Conservation (phyloP, 2,888 invertebrate species). For the Conus canariensis region DNA sequence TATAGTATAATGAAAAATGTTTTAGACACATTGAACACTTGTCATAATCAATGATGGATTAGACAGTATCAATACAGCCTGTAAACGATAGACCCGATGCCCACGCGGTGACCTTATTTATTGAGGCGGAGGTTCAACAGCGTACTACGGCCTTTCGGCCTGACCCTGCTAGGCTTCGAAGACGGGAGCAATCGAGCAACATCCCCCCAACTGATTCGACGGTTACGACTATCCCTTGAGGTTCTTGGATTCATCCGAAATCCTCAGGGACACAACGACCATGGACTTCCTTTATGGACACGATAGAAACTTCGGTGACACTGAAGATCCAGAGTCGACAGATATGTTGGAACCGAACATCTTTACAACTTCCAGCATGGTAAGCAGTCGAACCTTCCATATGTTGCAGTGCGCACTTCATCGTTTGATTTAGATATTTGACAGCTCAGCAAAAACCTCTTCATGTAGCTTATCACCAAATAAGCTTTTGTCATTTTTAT, state of each 20-base stretch:
- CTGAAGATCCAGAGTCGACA: constrained; percentile 69
- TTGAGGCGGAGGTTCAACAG: constrained; percentile 52
- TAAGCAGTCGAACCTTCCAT: constrained; percentile 46
- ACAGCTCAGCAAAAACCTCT: constrained; percentile 30
- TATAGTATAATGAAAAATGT: neutral
- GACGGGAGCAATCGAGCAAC: constrained; percentile 13
- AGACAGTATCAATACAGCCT: neutral
- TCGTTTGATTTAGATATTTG: neutral
- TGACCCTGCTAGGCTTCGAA: neutral
- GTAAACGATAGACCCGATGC: neutral
- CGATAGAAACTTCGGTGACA: constrained; percentile 71
- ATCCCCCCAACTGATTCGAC: constrained; percentile 47
- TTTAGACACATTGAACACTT: too few species aligned
- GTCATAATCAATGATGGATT: too few species aligned
- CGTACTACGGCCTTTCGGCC: constrained; percentile 51
- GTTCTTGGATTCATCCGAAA: constrained; percentile 55
- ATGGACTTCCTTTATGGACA: constrained; percentile 75
- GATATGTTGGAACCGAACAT: constrained; percentile 71
- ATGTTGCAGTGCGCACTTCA: constrained; percentile 33
- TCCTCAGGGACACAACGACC: constrained; percentile 69
- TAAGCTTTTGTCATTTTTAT: neutral
- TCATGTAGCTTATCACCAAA: neutral
- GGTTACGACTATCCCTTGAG: constrained; percentile 70
- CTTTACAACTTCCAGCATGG: constrained; percentile 62
- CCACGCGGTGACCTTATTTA: constrained; percentile 28